phyloP scores from a whole-genome alignment of 92 coral and sea anemone genomes.

The Phenganax stokvisi region DNA sequence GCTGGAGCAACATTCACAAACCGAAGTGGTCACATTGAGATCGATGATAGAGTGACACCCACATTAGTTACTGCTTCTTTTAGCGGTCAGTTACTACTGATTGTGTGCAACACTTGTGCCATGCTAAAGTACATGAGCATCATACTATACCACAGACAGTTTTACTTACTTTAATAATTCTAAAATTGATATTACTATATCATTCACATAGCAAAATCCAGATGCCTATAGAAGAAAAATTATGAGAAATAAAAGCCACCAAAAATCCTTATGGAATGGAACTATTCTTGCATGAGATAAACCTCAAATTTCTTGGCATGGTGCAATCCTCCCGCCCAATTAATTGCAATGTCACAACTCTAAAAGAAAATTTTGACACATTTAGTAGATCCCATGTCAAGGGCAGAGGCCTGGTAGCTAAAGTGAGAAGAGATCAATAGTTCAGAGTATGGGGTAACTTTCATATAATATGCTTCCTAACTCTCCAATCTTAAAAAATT shows the following conservation, averaged over 20 bases:
- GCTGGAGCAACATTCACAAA: no score
- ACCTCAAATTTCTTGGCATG: slow-evolving; percentile 99
- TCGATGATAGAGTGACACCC: no score
- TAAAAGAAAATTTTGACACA: slow-evolving; percentile 6
- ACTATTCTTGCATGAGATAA: background rate
- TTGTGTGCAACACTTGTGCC: no score
- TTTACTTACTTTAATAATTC: slow-evolving; percentile 84
- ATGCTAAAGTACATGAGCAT: background rate
- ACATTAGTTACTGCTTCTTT: no score
- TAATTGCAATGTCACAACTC: slow-evolving; percentile 95
- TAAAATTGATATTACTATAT: slow-evolving; percentile 88
- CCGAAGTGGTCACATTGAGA: no score
- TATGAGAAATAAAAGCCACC: no score
- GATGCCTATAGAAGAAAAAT: slow-evolving; percentile 67
- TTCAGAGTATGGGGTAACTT: no score
- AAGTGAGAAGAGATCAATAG: no score
- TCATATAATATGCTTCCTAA: background rate
- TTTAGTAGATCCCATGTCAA: background rate
- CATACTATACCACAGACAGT: background rate
- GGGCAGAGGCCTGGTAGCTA: no score
- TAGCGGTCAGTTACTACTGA: no score
- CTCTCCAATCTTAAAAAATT: background rate
- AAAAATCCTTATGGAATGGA: no score
- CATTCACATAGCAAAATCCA: slow-evolving; percentile 97
- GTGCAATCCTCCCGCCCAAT: slow-evolving; percentile 99